Conservation (phyloP, 2,113 vertebrate genomes). For the Oreochromis niloticus region DNA sequence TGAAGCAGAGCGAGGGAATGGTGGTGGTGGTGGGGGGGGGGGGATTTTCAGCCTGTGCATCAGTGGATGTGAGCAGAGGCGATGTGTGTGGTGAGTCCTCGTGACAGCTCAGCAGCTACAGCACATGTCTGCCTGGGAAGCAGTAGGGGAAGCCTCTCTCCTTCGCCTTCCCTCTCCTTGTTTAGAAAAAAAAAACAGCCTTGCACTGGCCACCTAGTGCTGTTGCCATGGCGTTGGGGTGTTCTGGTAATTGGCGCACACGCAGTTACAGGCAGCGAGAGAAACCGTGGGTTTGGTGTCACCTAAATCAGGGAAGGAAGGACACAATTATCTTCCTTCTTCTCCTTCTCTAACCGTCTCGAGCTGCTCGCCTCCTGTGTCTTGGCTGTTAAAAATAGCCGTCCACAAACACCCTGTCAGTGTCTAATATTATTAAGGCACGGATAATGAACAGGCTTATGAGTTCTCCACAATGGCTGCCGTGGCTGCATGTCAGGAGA, state of each 20-base stretch:
- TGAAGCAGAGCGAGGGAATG: not conserved
- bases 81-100: constrained; percentile 50
- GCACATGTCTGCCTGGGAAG: constrained; percentile 47
- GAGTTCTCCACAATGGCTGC: constrained; percentile 28
- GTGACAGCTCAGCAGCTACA: constrained; percentile 59
- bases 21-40: not conserved
- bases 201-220: constrained; percentile 42
- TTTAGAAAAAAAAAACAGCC: constrained; percentile 13
- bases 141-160: constrained; percentile 60
- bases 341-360: not conserved
- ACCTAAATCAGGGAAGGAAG: constrained; percentile 37
- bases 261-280: constrained; percentile 1
- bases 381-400: constrained; percentile 57
- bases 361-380: not conserved
- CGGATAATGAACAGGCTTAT: constrained; percentile 51
- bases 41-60: constrained; percentile 1
- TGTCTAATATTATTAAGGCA: constrained; percentile 45
- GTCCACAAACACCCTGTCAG: constrained; percentile 43
- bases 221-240: constrained; percentile 78
- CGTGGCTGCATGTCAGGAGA: not conserved
- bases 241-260: constrained; percentile 60
- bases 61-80: constrained; percentile 10
- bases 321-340: constrained; percentile 54
- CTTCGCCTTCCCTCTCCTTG: not conserved
- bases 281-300: constrained; percentile 45